Conservation (phyloP, 2,113 vertebrate genomes). For the Coptodon bakossiorum region DNA sequence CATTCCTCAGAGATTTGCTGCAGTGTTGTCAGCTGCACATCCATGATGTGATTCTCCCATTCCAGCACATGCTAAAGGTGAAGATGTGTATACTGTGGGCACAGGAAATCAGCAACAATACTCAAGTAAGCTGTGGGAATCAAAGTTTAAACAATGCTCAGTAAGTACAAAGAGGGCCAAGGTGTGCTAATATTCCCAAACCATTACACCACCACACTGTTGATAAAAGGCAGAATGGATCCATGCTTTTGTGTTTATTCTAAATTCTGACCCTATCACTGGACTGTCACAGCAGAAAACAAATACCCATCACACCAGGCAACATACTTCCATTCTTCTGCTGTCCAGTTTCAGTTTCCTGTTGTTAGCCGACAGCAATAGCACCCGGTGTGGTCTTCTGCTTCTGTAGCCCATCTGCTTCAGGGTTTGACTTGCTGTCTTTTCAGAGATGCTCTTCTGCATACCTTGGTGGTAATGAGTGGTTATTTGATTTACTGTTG, state of each 20-base stretch:
- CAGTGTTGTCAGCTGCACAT: not conserved
- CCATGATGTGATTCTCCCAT: not conserved
- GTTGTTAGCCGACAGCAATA: not conserved
- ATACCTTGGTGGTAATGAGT: not conserved
- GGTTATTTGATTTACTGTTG: not conserved
- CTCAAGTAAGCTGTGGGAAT: not conserved
- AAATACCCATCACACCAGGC: not conserved
- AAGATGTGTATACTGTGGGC: not conserved
- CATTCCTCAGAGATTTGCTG: not conserved
- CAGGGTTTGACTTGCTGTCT: not conserved
- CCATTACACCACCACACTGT: not conserved
- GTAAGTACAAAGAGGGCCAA: not conserved
- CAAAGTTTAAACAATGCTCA: not conserved
- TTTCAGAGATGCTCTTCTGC: not conserved
- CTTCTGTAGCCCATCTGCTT: not conserved
- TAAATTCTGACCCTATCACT: not conserved
- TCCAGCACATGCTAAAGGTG: not conserved
- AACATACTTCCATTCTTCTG: not conserved
- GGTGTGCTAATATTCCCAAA: not conserved
- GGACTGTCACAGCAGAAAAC: not conserved
- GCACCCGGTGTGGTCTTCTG: not conserved
- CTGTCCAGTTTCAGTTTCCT: not conserved
- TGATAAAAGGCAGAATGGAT: not conserved
- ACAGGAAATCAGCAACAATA: not conserved
- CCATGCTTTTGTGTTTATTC: not conserved